These are phyloP conservation scores for Oedothorax gibbosus DNA, from an alignment of 1,140 invertebrate genomes.

Conservation along the genomic window DNA sequence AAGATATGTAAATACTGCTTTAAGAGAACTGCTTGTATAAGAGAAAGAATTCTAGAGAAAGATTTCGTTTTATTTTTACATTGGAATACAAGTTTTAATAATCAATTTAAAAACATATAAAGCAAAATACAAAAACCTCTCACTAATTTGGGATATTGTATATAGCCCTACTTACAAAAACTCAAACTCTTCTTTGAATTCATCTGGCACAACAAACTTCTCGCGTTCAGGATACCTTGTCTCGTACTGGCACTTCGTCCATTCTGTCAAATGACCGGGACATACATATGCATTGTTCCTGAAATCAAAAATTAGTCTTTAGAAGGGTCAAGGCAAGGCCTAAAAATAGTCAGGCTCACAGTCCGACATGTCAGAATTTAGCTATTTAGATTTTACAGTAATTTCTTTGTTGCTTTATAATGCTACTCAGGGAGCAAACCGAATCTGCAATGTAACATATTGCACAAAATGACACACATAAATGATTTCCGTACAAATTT, in stretches of 20 bases:
- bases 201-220: slow-evolving; percentile 80
- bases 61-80: background rate
- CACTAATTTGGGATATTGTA: background rate
- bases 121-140: background rate
- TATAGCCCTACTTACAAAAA: slow-evolving; percentile 73
- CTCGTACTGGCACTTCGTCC: slow-evolving; percentile 86
- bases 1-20: too few relatives aligned
- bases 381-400: too few relatives aligned
- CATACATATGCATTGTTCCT: slow-evolving; percentile 84
- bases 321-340: background rate
- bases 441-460: too few relatives aligned
- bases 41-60: background rate
- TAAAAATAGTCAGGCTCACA: background rate
- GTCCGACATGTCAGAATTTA: too few relatives aligned
- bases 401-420: too few relatives aligned
- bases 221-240: slow-evolving; percentile 80
- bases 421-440: too few relatives aligned
- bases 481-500: too few relatives aligned
- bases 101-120: background rate
- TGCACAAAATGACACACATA: too few relatives aligned
- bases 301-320: slow-evolving; percentile 66
- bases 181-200: slow-evolving; percentile 73
- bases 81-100: background rate
- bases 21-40: too few relatives aligned
- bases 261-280: slow-evolving; percentile 85